Evolutionary conservation across 2,113 vertebrate genomes (phyloP), one percentile per base, ranked within the genome.

Genomic region (Camelus bactrianus): DNA sequence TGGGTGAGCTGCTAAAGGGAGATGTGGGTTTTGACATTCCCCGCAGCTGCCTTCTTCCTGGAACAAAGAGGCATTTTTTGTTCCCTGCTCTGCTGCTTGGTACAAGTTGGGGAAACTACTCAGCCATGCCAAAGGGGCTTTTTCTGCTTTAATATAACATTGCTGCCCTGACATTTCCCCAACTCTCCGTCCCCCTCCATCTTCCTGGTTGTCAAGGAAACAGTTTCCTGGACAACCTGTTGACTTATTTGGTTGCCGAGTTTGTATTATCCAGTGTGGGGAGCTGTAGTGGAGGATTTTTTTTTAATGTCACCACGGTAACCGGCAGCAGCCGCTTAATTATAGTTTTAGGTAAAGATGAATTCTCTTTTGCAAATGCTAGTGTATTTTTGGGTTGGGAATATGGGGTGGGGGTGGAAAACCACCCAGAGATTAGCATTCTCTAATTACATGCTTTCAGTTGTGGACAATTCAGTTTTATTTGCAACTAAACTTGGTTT

Each of bases 121-220:
- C 86, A 81, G 73, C 82, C 48, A 50, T 4, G 46, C 62, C 88
- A 28, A 28, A 86, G 82, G 90, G 83, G 5, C 85, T 0, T 70
- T 94, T 88, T 48, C 93, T 87, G 58, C 70, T 46, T 88, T 93
- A 26, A 69, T 0, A 0, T 30, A 42, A 91, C 80, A 1, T 75
- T 88, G 94, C 92, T 83, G 95, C 30, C 82, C 90, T 98, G 98
- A 94, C 95, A 97, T 97, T 97, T 97, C 93, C 94, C 94, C 81
- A 91, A 96, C 96, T 96, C 83, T 96, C 26, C 0, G 69, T 58
- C 86, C 67, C 86, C 93, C 91, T 97, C 97, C 94, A 80, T 94
- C 97, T 97, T 92, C 90, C 54, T 46, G 96, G 98, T 98, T 98
- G 98, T 98, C 98, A 98, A 97, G 98, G 98, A 98, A 98, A 98